These are phyloP conservation scores for Harpalus rubripes DNA, from an alignment of 2,888 invertebrate species.

Conservation along the genomic window DNA sequence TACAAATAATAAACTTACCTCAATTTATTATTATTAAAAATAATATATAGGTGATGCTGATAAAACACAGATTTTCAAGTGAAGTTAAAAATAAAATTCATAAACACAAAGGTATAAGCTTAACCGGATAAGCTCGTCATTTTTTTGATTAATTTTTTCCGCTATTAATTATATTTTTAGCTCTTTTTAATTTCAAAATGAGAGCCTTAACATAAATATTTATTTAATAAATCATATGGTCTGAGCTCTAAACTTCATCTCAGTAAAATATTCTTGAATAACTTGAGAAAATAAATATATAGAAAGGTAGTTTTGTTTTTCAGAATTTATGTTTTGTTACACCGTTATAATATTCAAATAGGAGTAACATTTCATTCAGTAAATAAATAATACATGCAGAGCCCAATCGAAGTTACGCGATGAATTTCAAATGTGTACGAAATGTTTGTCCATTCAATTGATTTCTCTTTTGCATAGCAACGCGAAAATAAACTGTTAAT, in stretches of 20 bases:
- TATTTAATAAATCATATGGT: slow-evolving; percentile 24
- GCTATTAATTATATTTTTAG: slow-evolving; percentile 44
- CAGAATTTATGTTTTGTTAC: slow-evolving; percentile 25
- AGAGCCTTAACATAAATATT: slow-evolving; percentile 20
- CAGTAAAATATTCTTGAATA: slow-evolving; percentile 11
- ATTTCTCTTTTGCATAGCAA: slow-evolving; percentile 54
- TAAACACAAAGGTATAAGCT: slow-evolving; percentile 54
- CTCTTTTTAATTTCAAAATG: slow-evolving; percentile 53
- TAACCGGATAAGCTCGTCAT: slow-evolving; percentile 53
- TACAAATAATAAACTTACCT: neutral
- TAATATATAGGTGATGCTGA: slow-evolving; percentile 13
- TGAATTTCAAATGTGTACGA: slow-evolving; percentile 51
- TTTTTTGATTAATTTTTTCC: slow-evolving; percentile 48
- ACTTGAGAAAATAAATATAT: slow-evolving; percentile 1
- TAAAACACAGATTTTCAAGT: slow-evolving; percentile 26
- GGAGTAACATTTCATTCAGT: slow-evolving; percentile 26
- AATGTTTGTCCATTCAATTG: slow-evolving; percentile 39
- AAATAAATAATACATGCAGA: slow-evolving; percentile 41
- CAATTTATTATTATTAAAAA: slow-evolving; percentile 31
- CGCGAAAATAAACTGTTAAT: slow-evolving; percentile 28
- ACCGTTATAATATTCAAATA: slow-evolving; percentile 48
- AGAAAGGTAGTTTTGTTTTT: neutral
- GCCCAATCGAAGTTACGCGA: slow-evolving; percentile 23
- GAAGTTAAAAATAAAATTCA: slow-evolving; percentile 57
- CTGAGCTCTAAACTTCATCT: slow-evolving; percentile 7